Conservation (phyloP, 2,797 vertebrate species). For the Lerista edwardsae region DNA sequence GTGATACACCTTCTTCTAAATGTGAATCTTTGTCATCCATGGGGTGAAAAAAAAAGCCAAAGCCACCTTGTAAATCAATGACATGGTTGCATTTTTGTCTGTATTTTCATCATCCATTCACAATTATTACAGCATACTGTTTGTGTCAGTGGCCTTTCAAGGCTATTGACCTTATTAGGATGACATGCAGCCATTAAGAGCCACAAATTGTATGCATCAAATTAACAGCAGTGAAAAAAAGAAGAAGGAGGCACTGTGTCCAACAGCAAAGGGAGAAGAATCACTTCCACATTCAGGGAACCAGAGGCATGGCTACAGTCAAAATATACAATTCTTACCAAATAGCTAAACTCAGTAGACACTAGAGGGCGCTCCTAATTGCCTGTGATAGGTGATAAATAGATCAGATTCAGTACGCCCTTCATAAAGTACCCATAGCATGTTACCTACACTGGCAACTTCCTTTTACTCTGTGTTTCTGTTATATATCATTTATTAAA, state of each 20-base stretch:
- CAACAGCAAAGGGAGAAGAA: too few species aligned
- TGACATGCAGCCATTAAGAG: too few species aligned
- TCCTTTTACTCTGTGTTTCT: not conserved
- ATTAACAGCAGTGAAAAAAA: too few species aligned
- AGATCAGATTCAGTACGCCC: not conserved
- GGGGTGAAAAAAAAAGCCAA: not conserved
- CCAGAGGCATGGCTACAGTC: not conserved
- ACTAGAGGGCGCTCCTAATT: slow-evolving; percentile 41
- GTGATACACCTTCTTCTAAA: too few species aligned
- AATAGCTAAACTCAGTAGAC: not conserved
- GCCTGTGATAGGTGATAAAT: not conserved
- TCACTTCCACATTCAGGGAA: not conserved
- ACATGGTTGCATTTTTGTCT: too few species aligned
- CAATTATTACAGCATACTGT: too few species aligned
- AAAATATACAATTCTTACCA: not conserved
- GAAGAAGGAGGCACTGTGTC: too few species aligned
- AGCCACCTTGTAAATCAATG: not conserved
- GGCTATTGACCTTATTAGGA: too few species aligned
- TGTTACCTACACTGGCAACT: not conserved
- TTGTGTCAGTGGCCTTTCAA: too few species aligned
- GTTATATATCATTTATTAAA: not conserved
- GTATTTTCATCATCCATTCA: too few species aligned
- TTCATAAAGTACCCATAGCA: not conserved
- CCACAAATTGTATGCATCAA: too few species aligned
- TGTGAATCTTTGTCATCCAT: not conserved